Conservation (phyloP, 2,113 vertebrate species). For the Siniperca knerii region DNA sequence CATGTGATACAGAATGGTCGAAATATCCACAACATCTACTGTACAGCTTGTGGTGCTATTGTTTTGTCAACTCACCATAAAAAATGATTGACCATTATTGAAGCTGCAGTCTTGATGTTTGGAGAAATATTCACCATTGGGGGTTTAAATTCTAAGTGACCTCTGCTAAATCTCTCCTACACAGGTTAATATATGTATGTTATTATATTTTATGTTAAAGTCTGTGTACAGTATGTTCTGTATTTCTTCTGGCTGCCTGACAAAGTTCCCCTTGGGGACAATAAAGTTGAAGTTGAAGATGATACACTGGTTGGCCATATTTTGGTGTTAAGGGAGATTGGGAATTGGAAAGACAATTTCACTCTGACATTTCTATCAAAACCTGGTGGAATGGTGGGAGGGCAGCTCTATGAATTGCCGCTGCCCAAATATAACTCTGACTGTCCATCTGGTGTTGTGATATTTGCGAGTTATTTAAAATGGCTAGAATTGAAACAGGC, state of each 20-base stretch:
- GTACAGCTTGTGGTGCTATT: not conserved
- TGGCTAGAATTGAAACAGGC: conserved; percentile 6
- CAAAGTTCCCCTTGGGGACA: not conserved
- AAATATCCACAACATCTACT: not conserved
- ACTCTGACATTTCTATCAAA: not conserved
- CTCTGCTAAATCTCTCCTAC: not conserved
- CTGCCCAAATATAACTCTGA: conserved; percentile 35
- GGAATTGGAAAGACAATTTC: conserved; percentile 25
- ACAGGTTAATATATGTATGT: not conserved
- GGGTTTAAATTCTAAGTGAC: not conserved
- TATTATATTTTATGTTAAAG: not conserved
- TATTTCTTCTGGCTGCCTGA: not conserved
- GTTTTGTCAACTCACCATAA: not conserved
- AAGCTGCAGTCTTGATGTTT: not conserved
- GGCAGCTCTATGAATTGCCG: not conserved
- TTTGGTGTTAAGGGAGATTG: not conserved
- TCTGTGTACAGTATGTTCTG: not conserved
- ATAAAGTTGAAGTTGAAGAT: not conserved
- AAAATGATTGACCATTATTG: not conserved
- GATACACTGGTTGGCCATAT: not conserved
- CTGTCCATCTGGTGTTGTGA: conserved; percentile 28
- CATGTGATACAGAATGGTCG: not conserved
- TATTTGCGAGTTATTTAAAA: conserved; percentile 25
- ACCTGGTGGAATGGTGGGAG: conserved; percentile 7
- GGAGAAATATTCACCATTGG: not conserved